Base-by-base conservation (phyloP, 2,888 invertebrate genomes). In the Drosophila acutilabella region DNA sequence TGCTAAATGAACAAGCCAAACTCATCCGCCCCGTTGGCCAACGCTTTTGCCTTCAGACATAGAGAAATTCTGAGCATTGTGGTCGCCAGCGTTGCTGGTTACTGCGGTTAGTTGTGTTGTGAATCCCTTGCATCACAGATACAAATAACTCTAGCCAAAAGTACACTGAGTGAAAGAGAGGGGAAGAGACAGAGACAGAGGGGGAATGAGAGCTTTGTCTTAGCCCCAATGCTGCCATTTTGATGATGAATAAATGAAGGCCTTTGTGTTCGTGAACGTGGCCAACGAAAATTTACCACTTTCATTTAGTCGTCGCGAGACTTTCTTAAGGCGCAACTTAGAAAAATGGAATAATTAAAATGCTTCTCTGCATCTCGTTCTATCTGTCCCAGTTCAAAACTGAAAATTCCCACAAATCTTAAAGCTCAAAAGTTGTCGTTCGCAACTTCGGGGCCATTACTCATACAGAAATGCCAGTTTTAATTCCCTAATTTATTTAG, bases 221-320 rank as follows among this genome's bases (percentile, higher is more conserved):
- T 69, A 73, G 72, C 60, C 60, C 44, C 47, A 52, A 60, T 57
- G 58, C 76, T 71, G 77, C 80, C 76, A 83, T 82, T 79, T 88
- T 76, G 67, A 66, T 84, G 84, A 87, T 88, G 89, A 85, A 89
- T 85, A 85, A 87, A 89, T 87, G 85, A 84, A 80, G 74, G 74
- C 73, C 75, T 76, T 83, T 88, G 80, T 81, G 50, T 64, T 74
- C 62, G 44, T 65, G 67, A 69, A 64, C 66, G 69, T 62, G 74
- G 59, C 70, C 61, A 57, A 61, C 65, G 66, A 71, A 69, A 74
- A 76, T 74, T 81, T 74, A 88, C 79, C 81, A 88, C 84, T 83
- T 74, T 81, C 81, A 83, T 88, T 86, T 79, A 71, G 70, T 67
- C 56, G 72, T 56, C 75, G 47, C 56, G 53, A 40, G 61, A 51